Percentiles rank a stretch among this genome's conserved stretches.
phyloP scores from a whole-genome alignment of 2,113 vertebrate genomes.

The Trochalopteron elliotii region DNA sequence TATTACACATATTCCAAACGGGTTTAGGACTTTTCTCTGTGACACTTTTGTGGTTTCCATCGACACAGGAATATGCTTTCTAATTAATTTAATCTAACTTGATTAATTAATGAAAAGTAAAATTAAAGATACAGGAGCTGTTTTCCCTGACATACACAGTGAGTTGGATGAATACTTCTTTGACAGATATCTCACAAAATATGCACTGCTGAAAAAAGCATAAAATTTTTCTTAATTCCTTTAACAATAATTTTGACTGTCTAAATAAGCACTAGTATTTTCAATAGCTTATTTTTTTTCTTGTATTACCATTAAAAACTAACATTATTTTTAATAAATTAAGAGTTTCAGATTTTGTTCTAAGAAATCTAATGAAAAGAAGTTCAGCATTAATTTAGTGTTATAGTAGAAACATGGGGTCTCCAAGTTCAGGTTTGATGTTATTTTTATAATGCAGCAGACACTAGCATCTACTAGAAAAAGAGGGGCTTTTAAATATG shows the following conservation, averaged over 20 bases:
- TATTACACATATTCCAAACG: background rate
- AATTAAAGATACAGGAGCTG: background rate
- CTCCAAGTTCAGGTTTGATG: background rate
- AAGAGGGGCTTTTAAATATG: background rate
- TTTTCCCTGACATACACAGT: background rate
- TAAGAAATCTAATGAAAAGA: background rate
- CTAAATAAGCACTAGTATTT: background rate
- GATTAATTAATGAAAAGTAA: background rate
- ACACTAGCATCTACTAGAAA: background rate
- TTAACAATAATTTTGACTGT: background rate
- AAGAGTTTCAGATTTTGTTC: background rate
- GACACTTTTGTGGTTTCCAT: background rate
- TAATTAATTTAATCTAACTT: background rate
- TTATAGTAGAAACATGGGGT: background rate
- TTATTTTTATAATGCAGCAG: background rate
- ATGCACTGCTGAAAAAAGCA: background rate
- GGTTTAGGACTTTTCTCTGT: background rate
- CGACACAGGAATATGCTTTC: background rate
- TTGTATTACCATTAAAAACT: background rate
- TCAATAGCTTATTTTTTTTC: background rate
- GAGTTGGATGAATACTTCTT: background rate
- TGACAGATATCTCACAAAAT: background rate
- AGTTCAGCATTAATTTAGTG: background rate
- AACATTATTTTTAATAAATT: background rate
- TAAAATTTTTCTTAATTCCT: background rate